These are phyloP conservation scores for Odontophorus gujanensis DNA, from an alignment of 2,113 vertebrate genomes.

Conservation along the genomic window DNA sequence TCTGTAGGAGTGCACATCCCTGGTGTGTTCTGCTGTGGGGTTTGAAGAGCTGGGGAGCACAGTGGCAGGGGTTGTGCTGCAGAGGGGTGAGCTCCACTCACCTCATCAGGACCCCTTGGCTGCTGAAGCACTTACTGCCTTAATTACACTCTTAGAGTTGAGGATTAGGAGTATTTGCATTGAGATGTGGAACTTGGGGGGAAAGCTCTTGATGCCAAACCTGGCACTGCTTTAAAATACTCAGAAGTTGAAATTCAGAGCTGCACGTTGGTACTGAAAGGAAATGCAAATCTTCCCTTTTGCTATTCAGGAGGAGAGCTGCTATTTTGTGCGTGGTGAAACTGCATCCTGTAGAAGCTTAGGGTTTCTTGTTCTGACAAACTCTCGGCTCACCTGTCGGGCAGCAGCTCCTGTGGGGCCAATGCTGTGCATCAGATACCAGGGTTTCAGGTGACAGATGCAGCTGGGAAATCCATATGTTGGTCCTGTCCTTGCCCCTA, in stretches of 20 bases:
- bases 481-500: fast-evolving
- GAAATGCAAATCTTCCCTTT: slow-evolving; percentile 45
- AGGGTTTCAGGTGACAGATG: neutral
- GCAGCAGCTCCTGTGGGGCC: fast-evolving
- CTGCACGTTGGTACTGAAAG: neutral
- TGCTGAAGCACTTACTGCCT: slow-evolving; percentile 3
- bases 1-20: neutral
- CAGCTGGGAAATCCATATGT: neutral
- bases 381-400: neutral
- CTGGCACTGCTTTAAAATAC: neutral
- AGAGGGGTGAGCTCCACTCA: neutral
- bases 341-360: neutral
- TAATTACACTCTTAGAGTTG: neutral
- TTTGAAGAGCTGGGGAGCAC: neutral
- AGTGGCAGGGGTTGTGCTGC: neutral
- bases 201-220: slow-evolving; percentile 5
- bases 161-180: slow-evolving; percentile 38
- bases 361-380: neutral
- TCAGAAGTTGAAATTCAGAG: slow-evolving; percentile 20
- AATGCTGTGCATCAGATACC: fast-evolving
- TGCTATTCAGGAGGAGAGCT: neutral
- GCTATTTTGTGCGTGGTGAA: neutral
- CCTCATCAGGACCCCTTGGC: neutral
- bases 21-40: neutral
- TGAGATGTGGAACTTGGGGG: neutral